Percentiles rank a stretch among this genome's conserved stretches.
Conservation (phyloP, 2,113 vertebrate genomes). For the Dicaeum eximium region DNA sequence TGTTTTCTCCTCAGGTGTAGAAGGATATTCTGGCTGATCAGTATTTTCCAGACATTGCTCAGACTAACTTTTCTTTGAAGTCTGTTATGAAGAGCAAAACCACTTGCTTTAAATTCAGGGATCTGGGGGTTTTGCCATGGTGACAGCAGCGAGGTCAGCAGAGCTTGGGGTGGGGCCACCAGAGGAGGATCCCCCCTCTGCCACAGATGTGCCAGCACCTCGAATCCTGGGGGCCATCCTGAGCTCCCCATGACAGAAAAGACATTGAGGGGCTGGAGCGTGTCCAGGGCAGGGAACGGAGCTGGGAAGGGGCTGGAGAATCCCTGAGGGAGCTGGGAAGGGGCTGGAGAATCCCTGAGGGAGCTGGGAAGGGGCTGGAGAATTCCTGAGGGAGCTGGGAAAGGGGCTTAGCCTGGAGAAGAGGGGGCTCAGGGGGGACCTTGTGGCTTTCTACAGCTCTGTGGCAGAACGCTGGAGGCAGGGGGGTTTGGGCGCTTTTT, state of each 20-base stretch:
- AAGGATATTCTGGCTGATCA: not conserved
- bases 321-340: not conserved
- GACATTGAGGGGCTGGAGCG: rapidly evolving
- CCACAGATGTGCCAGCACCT: not conserved
- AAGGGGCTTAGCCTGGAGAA: not conserved
- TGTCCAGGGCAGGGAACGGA: rapidly evolving
- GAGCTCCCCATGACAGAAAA: not conserved
- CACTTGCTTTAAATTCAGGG: not conserved
- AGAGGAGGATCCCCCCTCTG: not conserved
- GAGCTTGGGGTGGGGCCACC: not conserved
- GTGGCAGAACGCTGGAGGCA: not conserved
- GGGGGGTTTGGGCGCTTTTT: not conserved
- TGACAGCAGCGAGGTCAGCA: not conserved
- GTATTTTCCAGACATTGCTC: not conserved
- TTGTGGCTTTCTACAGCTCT: not conserved
- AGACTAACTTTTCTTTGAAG: not conserved
- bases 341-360: not conserved
- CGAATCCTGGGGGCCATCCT: rapidly evolving
- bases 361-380: not conserved
- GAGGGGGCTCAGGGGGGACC: not conserved
- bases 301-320: not conserved
- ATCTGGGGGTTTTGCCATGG: rapidly evolving
- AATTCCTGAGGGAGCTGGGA: too few species aligned
- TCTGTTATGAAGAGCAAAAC: not conserved
- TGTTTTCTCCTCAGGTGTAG: not conserved